Base-by-base conservation (phyloP, 2,888 invertebrate species). In the Caradrina kadenii region DNA sequence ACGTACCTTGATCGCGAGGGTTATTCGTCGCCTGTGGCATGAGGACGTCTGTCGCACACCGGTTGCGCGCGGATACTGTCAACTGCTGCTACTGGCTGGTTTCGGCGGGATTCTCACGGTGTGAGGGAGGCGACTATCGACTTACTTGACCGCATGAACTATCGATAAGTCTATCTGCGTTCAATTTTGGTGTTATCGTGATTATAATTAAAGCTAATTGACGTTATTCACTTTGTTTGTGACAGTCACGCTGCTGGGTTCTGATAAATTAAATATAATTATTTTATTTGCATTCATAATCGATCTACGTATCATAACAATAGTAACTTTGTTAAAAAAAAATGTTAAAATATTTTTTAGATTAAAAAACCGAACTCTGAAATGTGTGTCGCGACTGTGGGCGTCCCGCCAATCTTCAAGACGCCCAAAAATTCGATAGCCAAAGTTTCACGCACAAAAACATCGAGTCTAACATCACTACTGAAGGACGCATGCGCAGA, bases 31-130 rank as follows among this genome's bases (percentile, higher is more conserved):
- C 81, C 81, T 88, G 74, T 77, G 89, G 87, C 93, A 92, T 93
- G 77, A 73, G 86, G 85, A 79, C 80, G 76, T 79, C 90, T 82
- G 35, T 60, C 86, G 79, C 90, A 88, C 90, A 91, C 92, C 89
- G 91, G 90, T 90, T 88, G 88, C 93, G 90, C 91, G 92, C 90
- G 90, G 76, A 80, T 85, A 93, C 93, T 93, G 91, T 79, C 85
- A 80, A 76, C 73, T 64, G 77, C 64, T 76, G 59, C 79, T 72
- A 81, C 81, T 81, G 81, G 74, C 75, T 69, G 77, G 84, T 89
- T 89, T 90, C 87, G 86, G 90, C 90, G 90, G 89, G 90, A 90
- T 86, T 84, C 83, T 83, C 80, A 74, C 71, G 70, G 72, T 61
- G 61, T 73, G 76, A 88, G 86, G 82, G 88, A 83, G 79, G 87